Evolutionary conservation across 2,797 vertebrate genomes (phyloP).

Genomic region (Epinephelus malabaricus): DNA sequence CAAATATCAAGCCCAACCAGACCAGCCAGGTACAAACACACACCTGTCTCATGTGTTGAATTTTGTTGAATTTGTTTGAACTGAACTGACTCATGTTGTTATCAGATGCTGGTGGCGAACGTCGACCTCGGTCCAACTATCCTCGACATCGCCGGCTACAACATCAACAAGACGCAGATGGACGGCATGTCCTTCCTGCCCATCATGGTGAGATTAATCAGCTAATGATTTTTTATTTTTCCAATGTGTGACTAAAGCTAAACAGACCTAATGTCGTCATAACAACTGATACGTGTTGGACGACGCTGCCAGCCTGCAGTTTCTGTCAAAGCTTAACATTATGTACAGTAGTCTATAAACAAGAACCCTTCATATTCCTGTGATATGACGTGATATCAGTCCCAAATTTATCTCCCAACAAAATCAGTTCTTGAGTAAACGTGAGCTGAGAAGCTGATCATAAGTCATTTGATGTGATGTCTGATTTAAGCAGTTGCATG

Average conservation of each 20-base stretch:
- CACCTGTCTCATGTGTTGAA: too few relatives aligned
- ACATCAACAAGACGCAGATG: slow-evolving; percentile 94
- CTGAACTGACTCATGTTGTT: too few relatives aligned
- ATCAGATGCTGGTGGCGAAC: slow-evolving; percentile 93
- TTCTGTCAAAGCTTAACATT: too few relatives aligned
- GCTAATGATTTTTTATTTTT: neutral
- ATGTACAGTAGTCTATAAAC: too few relatives aligned
- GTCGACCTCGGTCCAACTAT: slow-evolving; percentile 97
- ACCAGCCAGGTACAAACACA: slow-evolving; percentile 88
- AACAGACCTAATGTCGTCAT: neutral
- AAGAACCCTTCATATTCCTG: too few relatives aligned
- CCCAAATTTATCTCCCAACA: too few relatives aligned
- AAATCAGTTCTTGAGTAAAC: neutral
- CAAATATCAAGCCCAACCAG: slow-evolving; percentile 95
- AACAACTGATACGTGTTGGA: neutral
- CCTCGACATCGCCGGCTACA: slow-evolving; percentile 94
- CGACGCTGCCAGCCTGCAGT: too few relatives aligned
- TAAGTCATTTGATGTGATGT: neutral
- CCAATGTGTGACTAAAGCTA: neutral
- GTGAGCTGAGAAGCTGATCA: neutral
- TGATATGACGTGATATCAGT: too few relatives aligned
- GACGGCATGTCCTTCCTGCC: slow-evolving; percentile 95
- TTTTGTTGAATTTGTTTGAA: too few relatives aligned
- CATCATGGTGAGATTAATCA: slow-evolving; percentile 86
- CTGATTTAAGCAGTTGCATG: neutral